Evolutionary conservation across 1,140 invertebrate genomes (phyloP).

Genomic region (Cyclina sinensis): DNA sequence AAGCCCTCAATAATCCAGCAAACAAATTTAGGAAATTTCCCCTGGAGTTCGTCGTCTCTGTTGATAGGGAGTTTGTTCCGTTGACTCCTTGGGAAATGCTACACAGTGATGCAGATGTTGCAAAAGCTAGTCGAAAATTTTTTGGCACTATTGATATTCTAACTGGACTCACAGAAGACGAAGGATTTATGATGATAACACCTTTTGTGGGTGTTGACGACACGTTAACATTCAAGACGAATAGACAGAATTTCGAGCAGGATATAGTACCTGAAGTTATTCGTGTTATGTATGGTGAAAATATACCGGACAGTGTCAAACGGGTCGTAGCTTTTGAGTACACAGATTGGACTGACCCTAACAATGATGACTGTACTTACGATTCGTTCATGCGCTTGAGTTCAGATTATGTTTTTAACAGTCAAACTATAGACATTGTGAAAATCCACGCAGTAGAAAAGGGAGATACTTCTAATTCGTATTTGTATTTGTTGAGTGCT

Average conservation of each 20-base stretch:
- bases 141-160: constrained; percentile 60
- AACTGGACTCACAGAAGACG: neutral
- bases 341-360: constrained; percentile 32
- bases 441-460: neutral
- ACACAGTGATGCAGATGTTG: constrained; percentile 21
- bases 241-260: neutral
- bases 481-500: constrained; percentile 26
- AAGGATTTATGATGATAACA: constrained; percentile 5
- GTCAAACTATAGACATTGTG: neutral
- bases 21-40: constrained; percentile 27
- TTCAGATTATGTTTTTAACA: constrained; percentile 41
- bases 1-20: neutral
- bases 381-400: constrained; percentile 27
- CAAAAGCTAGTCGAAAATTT: neutral
- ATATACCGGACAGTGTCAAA: constrained; percentile 35
- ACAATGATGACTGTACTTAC: neutral
- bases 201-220: neutral
- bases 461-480: neutral
- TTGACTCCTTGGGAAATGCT: constrained; percentile 18
- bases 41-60: constrained; percentile 48
- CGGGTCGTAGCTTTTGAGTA: neutral
- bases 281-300: constrained; percentile 17
- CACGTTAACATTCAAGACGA: neutral
- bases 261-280: neutral
- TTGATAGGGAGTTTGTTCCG: constrained; percentile 67